Evolutionary conservation across 35 echinoderm and acorn worm genomes (phyloP).

Genomic region (Acanthaster planci): DNA sequence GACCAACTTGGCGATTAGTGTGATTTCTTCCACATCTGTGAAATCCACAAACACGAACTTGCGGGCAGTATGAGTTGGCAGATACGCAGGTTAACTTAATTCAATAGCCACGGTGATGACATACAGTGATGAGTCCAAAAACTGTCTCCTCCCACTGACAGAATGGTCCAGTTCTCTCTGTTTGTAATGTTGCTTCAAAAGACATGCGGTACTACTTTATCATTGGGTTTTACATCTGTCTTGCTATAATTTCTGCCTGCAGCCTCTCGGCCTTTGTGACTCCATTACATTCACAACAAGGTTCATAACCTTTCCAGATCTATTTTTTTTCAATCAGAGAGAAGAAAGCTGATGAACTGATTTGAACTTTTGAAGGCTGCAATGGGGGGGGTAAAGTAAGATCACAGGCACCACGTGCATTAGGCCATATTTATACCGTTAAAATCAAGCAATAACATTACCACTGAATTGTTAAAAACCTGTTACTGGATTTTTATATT

Average conservation of each 20-base stretch:
- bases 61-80: background rate
- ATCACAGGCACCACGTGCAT: background rate
- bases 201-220: constrained; percentile 6
- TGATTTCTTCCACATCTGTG: background rate
- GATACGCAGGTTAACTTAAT: background rate
- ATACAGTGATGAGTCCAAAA: background rate
- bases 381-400: background rate
- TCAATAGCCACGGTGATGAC: background rate
- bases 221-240: constrained; percentile 16
- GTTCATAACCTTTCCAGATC: constrained; percentile 3
- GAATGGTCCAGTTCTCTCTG: background rate
- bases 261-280: background rate
- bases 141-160: background rate
- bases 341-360: background rate
- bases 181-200: constrained; percentile 5
- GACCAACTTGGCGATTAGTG: background rate
- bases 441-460: background rate
- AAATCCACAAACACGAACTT: background rate
- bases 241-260: constrained; percentile 5
- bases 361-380: background rate
- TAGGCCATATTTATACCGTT: background rate
- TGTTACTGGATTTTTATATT: too few species aligned
- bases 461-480: too few species aligned
- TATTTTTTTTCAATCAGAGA: background rate
- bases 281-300: too few species aligned